These are phyloP conservation scores for Scaptomyza pallida DNA, from an alignment of 1,140 invertebrate genomes.

Conservation along the genomic window DNA sequence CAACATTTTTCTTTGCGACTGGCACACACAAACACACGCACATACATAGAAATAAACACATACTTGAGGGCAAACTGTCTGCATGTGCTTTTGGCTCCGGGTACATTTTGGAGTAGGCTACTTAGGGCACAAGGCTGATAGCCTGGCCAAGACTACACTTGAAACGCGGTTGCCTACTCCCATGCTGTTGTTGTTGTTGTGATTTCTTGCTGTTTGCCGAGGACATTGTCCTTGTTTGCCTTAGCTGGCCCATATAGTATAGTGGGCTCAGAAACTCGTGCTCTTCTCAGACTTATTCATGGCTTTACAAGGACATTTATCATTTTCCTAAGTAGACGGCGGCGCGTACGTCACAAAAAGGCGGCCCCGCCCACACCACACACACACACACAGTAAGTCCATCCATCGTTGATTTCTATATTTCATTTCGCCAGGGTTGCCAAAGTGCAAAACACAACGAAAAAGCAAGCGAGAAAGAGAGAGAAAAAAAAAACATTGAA, in stretches of 20 bases:
- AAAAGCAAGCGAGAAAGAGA: neutral
- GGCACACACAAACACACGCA: conserved; percentile 1
- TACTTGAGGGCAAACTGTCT: conserved; percentile 41
- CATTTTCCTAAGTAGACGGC: conserved; percentile 65
- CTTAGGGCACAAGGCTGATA: conserved; percentile 40
- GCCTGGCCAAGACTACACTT: conserved; percentile 43
- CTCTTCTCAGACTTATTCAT: conserved; percentile 71
- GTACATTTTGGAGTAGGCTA: conserved; percentile 49
- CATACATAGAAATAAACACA: conserved; percentile 12
- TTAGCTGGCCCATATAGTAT: conserved; percentile 50
- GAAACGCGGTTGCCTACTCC: conserved; percentile 22
- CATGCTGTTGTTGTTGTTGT: conserved; percentile 47
- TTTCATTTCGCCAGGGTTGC: conserved; percentile 28
- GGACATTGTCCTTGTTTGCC: conserved; percentile 63
- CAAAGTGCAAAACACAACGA: conserved; percentile 3
- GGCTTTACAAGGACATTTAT: conserved; percentile 80
- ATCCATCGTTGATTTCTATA: conserved; percentile 64
- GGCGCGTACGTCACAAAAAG: conserved; percentile 75
- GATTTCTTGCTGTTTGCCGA: conserved; percentile 67
- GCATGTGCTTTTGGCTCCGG: conserved; percentile 48
- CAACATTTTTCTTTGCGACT: conserved; percentile 64
- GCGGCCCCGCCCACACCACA: conserved; percentile 36
- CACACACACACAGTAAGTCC: too few relatives aligned
- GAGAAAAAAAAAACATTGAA: conserved; percentile 47
- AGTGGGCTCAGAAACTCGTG: neutral